Evolutionary conservation across 2,113 vertebrate genomes (phyloP), one percentile per base, ranked within the genome.

Genomic region (Orthonyx spaldingii): DNA sequence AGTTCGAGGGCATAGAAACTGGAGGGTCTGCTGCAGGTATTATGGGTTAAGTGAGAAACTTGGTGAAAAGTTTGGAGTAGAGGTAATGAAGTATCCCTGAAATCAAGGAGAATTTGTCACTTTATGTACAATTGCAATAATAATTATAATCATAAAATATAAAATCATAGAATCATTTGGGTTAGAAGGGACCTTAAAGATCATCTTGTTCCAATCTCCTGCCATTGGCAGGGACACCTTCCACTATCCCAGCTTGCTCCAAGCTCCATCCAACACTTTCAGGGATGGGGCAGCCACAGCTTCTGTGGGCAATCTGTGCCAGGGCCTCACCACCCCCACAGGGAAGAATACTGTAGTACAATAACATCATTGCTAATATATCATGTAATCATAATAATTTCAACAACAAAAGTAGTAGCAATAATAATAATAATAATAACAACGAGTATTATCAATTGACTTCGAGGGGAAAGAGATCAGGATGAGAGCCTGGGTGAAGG

Each of bases 191-290:
- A 47, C 8, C 6, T 69, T 19, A 30, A 63, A 30, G 6, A 55
- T 16, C 14, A 42, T 13, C n/a, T 32, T 4, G 2, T 22, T 22
- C 41, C 24, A 60, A 26, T 4, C 1, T 3, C 12, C 17, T 61
- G 17, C 11, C n/a, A 42, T 22, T 28, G 14, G n/a, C n/a, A 47
- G 24, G 6, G 20, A 7, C 39, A 69, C 4, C 4, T 76, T 35
- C 21, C 30, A 55, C 5, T 33, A 27, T 5, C 9, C 41, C 70
- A 61, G 3, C 3, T 13, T 76, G 2, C 17, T 39, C 16, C 23
- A 30, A 66, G 16, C 16, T 6, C 23, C 0, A 0, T 35, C 17
- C 41, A 83, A 1, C 41, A 27, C 4, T 35, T 41, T 21, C 55
- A 83, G 47, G n/a, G 16, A 2, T 47, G n/a, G 11, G 7, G 8